Evolutionary conservation across 2,113 vertebrate species (phyloP).

Genomic region (Xerus inauris): DNA sequence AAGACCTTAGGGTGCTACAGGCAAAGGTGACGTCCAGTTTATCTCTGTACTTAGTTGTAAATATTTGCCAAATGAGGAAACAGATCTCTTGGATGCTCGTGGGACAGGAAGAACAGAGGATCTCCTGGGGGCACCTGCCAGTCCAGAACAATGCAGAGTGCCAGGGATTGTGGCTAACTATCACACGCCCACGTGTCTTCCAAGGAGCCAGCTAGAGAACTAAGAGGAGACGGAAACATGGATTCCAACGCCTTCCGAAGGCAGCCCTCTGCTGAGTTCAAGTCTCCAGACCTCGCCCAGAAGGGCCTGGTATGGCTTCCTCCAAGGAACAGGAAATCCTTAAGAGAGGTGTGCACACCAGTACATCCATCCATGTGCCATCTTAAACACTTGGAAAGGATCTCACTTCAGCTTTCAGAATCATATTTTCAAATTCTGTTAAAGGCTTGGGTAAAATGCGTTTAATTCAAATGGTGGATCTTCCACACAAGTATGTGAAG

Average conservation of each 20-base stretch:
- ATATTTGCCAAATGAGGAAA: not conserved
- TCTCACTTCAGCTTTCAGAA: conserved; percentile 36
- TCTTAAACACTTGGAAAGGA: not conserved
- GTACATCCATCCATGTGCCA: accelerated
- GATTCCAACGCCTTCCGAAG: not conserved
- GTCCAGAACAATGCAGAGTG: not conserved
- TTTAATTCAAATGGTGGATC: conserved; percentile 43
- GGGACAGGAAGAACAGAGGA: not conserved
- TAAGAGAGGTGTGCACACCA: not conserved
- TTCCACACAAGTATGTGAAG: not conserved
- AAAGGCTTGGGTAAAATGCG: not conserved
- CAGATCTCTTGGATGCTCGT: not conserved
- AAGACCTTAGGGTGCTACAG: not conserved
- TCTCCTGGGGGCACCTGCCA: not conserved
- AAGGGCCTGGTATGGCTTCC: not conserved
- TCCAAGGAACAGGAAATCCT: not conserved
- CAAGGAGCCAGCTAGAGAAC: not conserved
- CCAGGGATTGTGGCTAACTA: not conserved
- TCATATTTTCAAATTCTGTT: not conserved
- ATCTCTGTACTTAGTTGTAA: not conserved
- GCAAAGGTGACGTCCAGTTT: not conserved
- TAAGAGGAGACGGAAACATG: not conserved
- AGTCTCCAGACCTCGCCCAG: not conserved
- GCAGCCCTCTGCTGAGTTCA: not conserved
- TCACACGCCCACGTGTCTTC: not conserved